phyloP scores from a whole-genome alignment of 2,113 vertebrate genomes.

The Damaliscus lunatus region DNA sequence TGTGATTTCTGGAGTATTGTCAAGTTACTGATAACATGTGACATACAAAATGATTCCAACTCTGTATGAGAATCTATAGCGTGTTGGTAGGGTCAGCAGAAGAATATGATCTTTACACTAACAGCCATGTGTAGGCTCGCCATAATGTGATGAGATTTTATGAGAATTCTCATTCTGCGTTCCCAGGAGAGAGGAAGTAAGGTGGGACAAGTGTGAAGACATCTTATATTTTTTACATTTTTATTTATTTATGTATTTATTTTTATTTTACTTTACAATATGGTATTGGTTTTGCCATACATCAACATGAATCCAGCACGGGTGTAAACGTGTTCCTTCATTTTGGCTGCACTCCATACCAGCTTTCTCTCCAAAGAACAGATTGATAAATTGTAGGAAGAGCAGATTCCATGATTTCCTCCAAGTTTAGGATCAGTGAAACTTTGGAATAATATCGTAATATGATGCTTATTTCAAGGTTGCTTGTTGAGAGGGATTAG shows the following conservation, averaged over 20 bases:
- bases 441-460: not conserved
- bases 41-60: not conserved
- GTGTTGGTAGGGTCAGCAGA: rapidly evolving
- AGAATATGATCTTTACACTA: not conserved
- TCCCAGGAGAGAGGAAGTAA: not conserved
- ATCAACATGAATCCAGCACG: too few relatives aligned
- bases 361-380: not conserved
- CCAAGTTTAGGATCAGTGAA: not conserved
- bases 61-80: rapidly evolving
- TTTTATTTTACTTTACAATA: too few relatives aligned
- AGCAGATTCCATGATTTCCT: not conserved
- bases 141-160: not conserved
- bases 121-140: not conserved
- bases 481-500: not conserved
- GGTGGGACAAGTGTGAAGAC: not conserved
- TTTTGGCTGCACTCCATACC: rapidly evolving
- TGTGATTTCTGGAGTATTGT: not conserved
- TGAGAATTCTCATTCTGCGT: not conserved
- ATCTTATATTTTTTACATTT: not conserved
- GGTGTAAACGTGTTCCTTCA: too few relatives aligned
- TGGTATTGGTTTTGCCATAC: too few relatives aligned
- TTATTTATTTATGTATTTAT: too few relatives aligned
- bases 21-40: not conserved
- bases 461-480: not conserved
- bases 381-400: not conserved